phyloP scores from a whole-genome alignment of 2,888 invertebrate species.

The Aspidapion aeneum region DNA sequence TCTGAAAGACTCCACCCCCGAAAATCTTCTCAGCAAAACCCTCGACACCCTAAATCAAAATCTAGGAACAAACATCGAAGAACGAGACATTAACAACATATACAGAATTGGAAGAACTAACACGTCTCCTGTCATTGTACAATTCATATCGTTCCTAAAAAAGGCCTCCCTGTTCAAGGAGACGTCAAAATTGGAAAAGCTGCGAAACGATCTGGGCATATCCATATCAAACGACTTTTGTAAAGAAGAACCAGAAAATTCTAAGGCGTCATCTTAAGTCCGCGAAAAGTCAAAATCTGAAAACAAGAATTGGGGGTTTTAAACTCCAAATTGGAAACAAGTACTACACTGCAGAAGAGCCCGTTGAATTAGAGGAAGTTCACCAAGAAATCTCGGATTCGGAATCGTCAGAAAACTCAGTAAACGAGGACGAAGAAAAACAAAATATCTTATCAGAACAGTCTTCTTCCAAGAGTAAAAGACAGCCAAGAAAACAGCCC shows the following conservation, averaged over 20 bases:
- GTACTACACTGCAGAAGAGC: background rate
- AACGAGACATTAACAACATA: background rate
- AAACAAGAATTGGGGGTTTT: background rate
- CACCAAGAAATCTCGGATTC: background rate
- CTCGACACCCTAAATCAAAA: background rate
- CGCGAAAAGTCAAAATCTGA: too few relatives aligned
- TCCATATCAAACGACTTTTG: background rate
- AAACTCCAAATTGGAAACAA: background rate
- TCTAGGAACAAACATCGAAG: background rate
- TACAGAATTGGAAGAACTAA: background rate
- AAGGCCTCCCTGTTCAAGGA: background rate
- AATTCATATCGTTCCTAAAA: background rate
- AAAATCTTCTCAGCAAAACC: background rate
- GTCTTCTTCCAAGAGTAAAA: background rate
- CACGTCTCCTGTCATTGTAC: background rate
- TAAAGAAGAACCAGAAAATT: too few relatives aligned
- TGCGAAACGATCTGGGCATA: background rate
- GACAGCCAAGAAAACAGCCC: background rate
- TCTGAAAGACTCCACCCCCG: background rate
- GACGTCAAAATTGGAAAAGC: background rate
- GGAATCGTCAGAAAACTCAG: background rate
- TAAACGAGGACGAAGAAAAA: background rate
- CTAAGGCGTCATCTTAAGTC: too few relatives aligned
- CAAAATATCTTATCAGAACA: background rate
- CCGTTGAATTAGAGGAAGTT: background rate